Evolutionary conservation across 2,888 invertebrate genomes (phyloP).

Genomic region (Lepidocyrtoides sp.): DNA sequence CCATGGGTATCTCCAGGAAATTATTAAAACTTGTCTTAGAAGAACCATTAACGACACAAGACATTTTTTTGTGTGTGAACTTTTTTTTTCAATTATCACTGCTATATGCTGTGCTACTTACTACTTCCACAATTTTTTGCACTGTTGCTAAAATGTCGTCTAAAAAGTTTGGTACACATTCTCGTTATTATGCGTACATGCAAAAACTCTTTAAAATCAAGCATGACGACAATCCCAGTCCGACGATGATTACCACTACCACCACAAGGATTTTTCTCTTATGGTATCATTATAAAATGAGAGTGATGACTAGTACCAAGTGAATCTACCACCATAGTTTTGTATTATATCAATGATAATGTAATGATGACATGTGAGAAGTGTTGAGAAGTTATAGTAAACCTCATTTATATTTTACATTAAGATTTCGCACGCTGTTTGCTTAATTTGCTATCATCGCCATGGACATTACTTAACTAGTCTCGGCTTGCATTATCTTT

Average conservation of each 20-base stretch:
- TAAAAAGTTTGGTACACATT: not conserved
- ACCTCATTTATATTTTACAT: not conserved
- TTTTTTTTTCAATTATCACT: slow-evolving; percentile 65
- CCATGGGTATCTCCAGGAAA: slow-evolving; percentile 13
- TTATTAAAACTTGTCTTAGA: slow-evolving; percentile 48
- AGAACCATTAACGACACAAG: slow-evolving; percentile 36
- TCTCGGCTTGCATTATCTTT: not conserved
- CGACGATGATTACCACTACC: not conserved
- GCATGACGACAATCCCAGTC: not conserved
- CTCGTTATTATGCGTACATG: not conserved
- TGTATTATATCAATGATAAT: not conserved
- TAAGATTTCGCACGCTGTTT: not conserved
- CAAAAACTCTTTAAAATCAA: not conserved
- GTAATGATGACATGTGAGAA: too few species aligned
- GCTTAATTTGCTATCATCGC: not conserved
- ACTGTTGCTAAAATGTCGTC: not conserved
- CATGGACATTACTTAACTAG: not conserved
- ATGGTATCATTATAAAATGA: not conserved
- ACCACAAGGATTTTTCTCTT: slow-evolving; percentile 36
- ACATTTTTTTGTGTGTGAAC: slow-evolving; percentile 24
- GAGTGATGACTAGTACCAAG: not conserved
- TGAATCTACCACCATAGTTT: not conserved
- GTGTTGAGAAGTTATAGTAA: not conserved
- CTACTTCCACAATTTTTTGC: not conserved
- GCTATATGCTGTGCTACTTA: not conserved